phyloP scores from a whole-genome alignment of 1,140 invertebrate species.

The Cotesia vestalis region DNA sequence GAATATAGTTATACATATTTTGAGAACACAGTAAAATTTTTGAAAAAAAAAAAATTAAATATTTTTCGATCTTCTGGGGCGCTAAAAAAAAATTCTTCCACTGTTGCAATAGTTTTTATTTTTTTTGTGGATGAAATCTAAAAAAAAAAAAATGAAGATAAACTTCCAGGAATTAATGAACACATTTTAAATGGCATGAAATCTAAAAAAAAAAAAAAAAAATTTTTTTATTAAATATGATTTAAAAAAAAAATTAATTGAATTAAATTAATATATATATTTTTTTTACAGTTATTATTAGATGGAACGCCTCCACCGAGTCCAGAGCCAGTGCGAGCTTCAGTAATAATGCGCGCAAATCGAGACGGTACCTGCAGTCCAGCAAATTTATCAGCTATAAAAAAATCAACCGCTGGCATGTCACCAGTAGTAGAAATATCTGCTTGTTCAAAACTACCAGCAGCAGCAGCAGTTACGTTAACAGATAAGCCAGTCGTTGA shows the following conservation, averaged over 20 bases:
- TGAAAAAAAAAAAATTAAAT: no score
- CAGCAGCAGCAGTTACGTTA: constrained; percentile 7
- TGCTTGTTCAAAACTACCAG: constrained; percentile 39
- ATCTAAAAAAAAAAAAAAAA: no score
- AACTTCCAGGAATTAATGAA: no score
- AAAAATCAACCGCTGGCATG: neutral
- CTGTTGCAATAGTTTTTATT: no score
- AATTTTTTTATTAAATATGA: no score
- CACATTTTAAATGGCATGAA: no score
- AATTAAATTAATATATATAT: constrained; percentile 16
- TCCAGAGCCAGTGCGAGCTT: constrained; percentile 59
- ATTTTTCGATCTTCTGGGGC: no score
- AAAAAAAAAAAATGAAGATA: no score
- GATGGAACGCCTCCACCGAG: constrained; percentile 65
- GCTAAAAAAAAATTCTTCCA: no score
- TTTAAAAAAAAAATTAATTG: neutral
- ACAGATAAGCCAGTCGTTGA: constrained; percentile 42
- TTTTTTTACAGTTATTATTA: constrained; percentile 59
- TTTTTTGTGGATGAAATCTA: no score
- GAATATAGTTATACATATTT: no score
- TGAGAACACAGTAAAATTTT: no score
- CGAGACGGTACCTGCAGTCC: constrained; percentile 77
- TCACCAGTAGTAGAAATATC: neutral
- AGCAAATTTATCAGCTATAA: constrained; percentile 48
- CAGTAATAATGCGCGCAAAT: constrained; percentile 84